phyloP scores from a whole-genome alignment of 2,113 vertebrate species.

The Rhodinocichla rosea region DNA sequence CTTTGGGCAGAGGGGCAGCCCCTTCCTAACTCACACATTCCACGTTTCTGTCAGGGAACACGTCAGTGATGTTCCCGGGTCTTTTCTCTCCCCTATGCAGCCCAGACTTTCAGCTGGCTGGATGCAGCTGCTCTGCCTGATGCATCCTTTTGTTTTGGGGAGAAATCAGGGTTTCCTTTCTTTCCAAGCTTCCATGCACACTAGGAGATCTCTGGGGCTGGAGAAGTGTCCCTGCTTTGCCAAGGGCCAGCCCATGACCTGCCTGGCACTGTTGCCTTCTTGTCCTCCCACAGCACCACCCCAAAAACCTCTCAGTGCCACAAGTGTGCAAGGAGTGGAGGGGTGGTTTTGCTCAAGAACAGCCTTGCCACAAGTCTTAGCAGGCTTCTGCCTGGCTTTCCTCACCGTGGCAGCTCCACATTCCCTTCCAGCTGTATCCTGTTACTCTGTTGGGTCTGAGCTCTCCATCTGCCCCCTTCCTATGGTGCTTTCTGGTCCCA shows the following conservation, averaged over 20 bases:
- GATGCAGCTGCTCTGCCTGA: neutral
- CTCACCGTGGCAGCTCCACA: neutral
- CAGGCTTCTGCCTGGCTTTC: neutral
- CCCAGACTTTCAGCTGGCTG: neutral
- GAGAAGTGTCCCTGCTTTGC: neutral
- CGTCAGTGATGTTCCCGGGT: neutral
- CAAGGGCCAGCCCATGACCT: neutral
- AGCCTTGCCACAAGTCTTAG: neutral
- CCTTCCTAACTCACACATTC: neutral
- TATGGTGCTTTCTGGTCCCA: neutral
- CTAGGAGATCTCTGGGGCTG: neutral
- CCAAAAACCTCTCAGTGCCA: neutral
- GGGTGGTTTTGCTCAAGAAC: neutral
- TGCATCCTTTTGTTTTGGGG: neutral
- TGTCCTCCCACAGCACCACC: neutral
- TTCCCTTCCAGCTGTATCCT: neutral
- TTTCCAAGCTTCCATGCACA: neutral
- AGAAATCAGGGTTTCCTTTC: neutral
- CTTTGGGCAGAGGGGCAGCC: neutral
- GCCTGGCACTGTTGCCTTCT: accelerated
- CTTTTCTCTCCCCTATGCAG: neutral
- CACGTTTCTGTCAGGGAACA: neutral
- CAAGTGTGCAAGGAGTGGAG: neutral
- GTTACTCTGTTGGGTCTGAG: neutral
- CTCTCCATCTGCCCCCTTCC: neutral